A percentile compares a stretch with the other conserved stretches of the same genome.
phyloP scores from a whole-genome alignment of 2,888 invertebrate genomes.

The Cephus sareptanus region DNA sequence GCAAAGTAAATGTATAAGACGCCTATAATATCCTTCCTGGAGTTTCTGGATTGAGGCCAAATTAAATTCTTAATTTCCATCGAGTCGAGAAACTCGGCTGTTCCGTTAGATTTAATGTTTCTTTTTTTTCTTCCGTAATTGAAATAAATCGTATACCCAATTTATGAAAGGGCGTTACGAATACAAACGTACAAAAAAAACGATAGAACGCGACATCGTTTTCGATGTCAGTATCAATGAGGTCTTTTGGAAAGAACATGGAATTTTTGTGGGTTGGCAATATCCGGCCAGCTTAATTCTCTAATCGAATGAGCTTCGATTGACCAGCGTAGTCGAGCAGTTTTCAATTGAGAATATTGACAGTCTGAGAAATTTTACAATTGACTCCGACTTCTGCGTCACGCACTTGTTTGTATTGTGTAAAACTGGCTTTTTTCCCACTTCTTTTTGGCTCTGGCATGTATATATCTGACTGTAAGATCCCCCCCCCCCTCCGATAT shows the following conservation, averaged over 20 bases:
- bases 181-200: slow-evolving; percentile 1
- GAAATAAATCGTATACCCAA: not conserved
- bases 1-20: not conserved
- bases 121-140: not conserved
- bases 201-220: not conserved
- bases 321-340: not conserved
- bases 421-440: not conserved
- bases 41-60: slow-evolving; percentile 26
- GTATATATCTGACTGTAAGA: too few species aligned
- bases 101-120: not conserved
- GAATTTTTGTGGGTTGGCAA: not conserved
- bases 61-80: slow-evolving; percentile 26
- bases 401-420: not conserved
- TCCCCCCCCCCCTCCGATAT: slow-evolving; percentile 19
- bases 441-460: too few species aligned
- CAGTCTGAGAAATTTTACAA: not conserved
- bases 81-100: not conserved
- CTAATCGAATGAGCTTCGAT: not conserved
- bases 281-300: not conserved
- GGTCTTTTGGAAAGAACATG: not conserved
- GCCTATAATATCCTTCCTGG: not conserved
- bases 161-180: not conserved
- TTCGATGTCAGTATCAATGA: not conserved
- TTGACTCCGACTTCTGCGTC: not conserved
- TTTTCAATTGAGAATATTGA: not conserved